phyloP scores from a whole-genome alignment of 2,113 vertebrate species.

The Anarrhichthys ocellatus region DNA sequence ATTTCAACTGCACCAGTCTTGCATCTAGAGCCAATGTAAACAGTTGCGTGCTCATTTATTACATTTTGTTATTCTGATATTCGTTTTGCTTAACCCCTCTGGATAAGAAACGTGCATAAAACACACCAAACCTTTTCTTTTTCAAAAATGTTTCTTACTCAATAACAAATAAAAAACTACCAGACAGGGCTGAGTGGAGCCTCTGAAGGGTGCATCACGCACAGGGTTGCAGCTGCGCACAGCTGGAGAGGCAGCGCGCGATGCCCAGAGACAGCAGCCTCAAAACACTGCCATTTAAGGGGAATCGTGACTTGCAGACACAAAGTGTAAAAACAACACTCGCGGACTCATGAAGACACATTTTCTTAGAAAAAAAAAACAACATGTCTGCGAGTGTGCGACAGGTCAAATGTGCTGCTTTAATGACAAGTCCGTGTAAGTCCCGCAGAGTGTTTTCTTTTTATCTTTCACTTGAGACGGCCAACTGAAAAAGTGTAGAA shows the following conservation, averaged over 20 bases:
- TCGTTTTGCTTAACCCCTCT: neutral
- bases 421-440: neutral
- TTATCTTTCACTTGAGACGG: slow-evolving; percentile 8
- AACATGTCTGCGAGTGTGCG: too few relatives aligned
- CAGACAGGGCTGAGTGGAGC: neutral
- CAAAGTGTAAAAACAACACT: neutral
- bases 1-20: neutral
- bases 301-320: neutral
- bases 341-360: neutral
- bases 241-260: neutral
- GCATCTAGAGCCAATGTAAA: neutral
- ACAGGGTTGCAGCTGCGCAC: too few relatives aligned
- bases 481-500: neutral
- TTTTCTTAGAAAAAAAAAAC: neutral
- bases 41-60: neutral
- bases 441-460: slow-evolving; percentile 1
- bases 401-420: neutral
- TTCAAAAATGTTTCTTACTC: neutral
- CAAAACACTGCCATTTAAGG: neutral
- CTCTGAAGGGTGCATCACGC: neutral
- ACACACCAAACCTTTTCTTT: neutral
- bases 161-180: neutral
- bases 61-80: neutral
- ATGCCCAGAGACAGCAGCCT: neutral
- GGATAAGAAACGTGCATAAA: neutral